Evolutionary conservation across 2,888 invertebrate genomes (phyloP).

Genomic region (Mimas tiliae): DNA sequence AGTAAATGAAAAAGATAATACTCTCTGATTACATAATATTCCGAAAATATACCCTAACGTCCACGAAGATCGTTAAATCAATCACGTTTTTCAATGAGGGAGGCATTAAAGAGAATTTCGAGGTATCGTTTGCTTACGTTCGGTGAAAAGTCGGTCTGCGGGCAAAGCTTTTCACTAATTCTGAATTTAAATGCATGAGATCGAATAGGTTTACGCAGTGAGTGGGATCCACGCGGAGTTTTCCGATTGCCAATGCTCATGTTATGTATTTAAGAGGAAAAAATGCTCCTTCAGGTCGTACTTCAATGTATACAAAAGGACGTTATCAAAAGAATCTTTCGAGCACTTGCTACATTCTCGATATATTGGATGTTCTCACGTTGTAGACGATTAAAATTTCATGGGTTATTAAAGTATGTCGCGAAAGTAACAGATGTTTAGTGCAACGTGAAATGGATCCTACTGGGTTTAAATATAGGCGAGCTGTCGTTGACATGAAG

Average conservation of each 20-base stretch:
- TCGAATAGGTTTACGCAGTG: conserved; percentile 78
- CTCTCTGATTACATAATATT: neutral
- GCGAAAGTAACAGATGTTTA: conserved; percentile 76
- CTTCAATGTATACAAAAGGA: conserved; percentile 62
- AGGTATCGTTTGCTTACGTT: conserved; percentile 69
- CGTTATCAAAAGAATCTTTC: conserved; percentile 63
- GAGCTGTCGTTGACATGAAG: conserved; percentile 72
- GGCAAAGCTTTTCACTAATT: conserved; percentile 79
- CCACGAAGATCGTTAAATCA: conserved; percentile 69
- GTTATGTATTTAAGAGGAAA: conserved; percentile 78
- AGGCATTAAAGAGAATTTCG: conserved; percentile 65
- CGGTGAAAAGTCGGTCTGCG: conserved; percentile 67
- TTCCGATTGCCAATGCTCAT: conserved; percentile 76
- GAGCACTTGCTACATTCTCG: conserved; percentile 34
- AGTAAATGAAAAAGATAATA: neutral
- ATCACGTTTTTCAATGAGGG: conserved; percentile 74
- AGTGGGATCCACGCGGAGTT: conserved; percentile 66
- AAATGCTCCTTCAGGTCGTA: conserved; percentile 64
- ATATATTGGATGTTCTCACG: conserved; percentile 30
- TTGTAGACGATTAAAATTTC: conserved; percentile 37
- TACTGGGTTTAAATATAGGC: conserved; percentile 65
- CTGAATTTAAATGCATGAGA: conserved; percentile 85
- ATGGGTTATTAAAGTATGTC: conserved; percentile 38
- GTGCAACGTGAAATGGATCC: conserved; percentile 60
- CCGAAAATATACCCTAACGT: conserved; percentile 37